Percentiles rank a stretch among this genome's conserved stretches.
phyloP scores from a whole-genome alignment of 2,113 vertebrate species.

The Gyps fulvus region DNA sequence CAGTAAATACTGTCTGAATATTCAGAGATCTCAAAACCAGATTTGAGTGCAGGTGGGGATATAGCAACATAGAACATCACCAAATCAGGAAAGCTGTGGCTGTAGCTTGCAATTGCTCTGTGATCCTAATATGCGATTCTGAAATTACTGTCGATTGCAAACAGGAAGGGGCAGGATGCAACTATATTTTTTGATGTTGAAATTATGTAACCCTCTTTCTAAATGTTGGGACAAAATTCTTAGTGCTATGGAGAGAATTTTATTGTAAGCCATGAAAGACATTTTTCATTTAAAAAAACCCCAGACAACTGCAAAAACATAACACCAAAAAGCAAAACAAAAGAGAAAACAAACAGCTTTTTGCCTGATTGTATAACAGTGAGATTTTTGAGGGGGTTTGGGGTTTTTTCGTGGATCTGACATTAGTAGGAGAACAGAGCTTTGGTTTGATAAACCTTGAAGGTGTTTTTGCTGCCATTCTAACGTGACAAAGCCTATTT shows the following conservation, averaged over 20 bases:
- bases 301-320: not conserved
- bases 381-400: not conserved
- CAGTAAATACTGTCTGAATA: not conserved
- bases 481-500: not conserved
- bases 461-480: not conserved
- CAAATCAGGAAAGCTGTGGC: not conserved
- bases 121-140: not conserved
- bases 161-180: not conserved
- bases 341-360: not conserved
- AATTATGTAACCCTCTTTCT: not conserved
- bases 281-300: not conserved
- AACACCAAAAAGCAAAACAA: not conserved
- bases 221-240: not conserved
- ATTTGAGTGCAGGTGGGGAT: not conserved
- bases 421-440: not conserved
- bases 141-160: not conserved
- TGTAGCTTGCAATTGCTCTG: not conserved
- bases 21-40: not conserved
- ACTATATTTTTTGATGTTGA: not conserved
- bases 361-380: not conserved
- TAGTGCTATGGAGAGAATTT: not conserved
- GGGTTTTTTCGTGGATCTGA: not conserved
- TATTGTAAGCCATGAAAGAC: not conserved
- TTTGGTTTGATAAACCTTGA: not conserved
- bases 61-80: not conserved